Percentiles rank a stretch among this genome's conserved stretches.
Conservation (phyloP, 1,140 invertebrate genomes). For the Apis dorsata region DNA sequence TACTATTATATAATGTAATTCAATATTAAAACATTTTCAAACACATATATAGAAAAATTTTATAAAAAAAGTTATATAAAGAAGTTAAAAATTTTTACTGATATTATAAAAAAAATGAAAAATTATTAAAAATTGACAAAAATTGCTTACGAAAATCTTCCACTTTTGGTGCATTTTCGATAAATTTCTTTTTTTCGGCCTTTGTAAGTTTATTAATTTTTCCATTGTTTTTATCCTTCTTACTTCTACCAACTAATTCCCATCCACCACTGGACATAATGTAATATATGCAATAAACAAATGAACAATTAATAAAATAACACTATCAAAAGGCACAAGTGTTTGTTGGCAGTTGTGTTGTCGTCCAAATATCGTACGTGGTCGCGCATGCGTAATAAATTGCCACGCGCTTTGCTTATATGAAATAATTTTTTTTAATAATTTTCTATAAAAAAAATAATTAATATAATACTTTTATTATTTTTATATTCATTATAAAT, state of each 20-base stretch:
- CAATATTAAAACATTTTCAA: not conserved
- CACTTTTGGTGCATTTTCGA: constrained; percentile 82
- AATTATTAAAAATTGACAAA: constrained; percentile 17
- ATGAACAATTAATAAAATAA: constrained; percentile 8
- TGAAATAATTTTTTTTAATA: not conserved
- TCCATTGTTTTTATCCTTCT: constrained; percentile 83
- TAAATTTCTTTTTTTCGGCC: constrained; percentile 82
- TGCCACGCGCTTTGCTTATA: constrained; percentile 66
- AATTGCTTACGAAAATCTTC: constrained; percentile 83
- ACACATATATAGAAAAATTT: not conserved
- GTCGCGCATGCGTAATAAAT: constrained; percentile 69
- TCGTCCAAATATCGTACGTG: constrained; percentile 65
- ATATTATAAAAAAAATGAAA: not conserved
- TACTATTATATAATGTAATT: not conserved
- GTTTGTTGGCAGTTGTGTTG: constrained; percentile 55
- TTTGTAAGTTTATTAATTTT: constrained; percentile 81
- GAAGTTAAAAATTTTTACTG: not conserved
- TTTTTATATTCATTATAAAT: not conserved
- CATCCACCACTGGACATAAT: constrained; percentile 85
- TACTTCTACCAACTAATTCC: constrained; percentile 88
- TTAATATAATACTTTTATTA: not conserved
- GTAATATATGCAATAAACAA: constrained; percentile 31
- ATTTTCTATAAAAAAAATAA: not conserved
- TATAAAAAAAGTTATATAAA: not conserved
- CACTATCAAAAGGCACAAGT: constrained; percentile 50